A percentile compares a stretch with the other conserved stretches of the same genome.
These are phyloP conservation scores for Neosalanx taihuensis DNA, from an alignment of 2,797 vertebrate species.

Conservation along the genomic window DNA sequence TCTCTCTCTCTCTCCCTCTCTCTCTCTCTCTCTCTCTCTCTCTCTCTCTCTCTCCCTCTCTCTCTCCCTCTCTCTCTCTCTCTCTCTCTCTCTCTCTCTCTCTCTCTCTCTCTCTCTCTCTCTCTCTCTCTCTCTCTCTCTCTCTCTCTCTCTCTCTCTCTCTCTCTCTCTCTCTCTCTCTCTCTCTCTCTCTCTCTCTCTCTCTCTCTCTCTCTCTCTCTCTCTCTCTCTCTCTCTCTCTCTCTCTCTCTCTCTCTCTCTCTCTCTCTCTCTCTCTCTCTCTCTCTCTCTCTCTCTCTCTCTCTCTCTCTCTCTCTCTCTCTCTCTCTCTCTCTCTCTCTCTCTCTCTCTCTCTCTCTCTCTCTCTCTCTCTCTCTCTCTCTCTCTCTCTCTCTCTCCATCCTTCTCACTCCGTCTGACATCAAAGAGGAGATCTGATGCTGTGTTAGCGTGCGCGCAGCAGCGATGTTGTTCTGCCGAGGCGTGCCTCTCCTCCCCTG, in stretches of 20 bases:
- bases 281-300: conserved; percentile 24
- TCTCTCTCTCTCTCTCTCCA: background rate
- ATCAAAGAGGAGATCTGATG: too few relatives aligned
- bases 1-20: background rate
- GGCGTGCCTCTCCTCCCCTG: background rate
- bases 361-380: background rate
- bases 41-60: conserved; percentile 28
- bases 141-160: background rate
- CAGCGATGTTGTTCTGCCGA: too few relatives aligned
- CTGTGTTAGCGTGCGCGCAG: too few relatives aligned
- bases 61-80: background rate
- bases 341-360: background rate
- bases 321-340: background rate
- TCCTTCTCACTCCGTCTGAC: background rate
- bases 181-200: background rate
- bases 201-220: background rate
- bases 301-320: too few relatives aligned
- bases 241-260: conserved; percentile 25
- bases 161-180: background rate
- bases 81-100: background rate
- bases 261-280: conserved; percentile 32
- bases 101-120: background rate
- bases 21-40: conserved; percentile 29
- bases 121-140: background rate
- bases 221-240: conserved; percentile 37